Evolutionary conservation across 2,797 vertebrate genomes (phyloP), one percentile per base, ranked within the genome.

Genomic region (Clamator glandarius): DNA sequence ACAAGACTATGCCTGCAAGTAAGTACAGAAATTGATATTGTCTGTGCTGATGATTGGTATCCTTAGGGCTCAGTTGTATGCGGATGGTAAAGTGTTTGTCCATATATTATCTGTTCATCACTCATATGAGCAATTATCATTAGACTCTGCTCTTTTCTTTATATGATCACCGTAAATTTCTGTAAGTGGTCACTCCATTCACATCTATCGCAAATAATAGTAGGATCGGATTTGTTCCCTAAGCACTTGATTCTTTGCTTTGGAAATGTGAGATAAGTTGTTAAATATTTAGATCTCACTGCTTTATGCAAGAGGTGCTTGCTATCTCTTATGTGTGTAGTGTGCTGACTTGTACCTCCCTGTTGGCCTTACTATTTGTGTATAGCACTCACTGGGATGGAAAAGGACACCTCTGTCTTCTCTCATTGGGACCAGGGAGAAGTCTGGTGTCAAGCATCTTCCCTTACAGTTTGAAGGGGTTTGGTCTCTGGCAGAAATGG

Each of bases 1-100:
- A 66, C 96, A 98, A 88, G 98, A 97, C 51, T 99, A 98, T 1
- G 98, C 98, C 25, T 99, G 99, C 99, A 99, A 98, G 99, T 99
- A 98, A 98, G 98, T 98, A 87, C 28, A 69, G 68, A 69, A 50
- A 73, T 79, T 8, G n/a, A 4, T 48, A 2, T 58, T 54, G 16
- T 29, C n/a, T 50, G 4, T 61, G 77, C 16, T 57, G 52, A 73
- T 23, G 36, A 50, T 39, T 36, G 62, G 23, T 33, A 61, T 51
- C 31, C 23, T 62, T 78, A 54, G 35, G 51, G 42, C 78, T 67
- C 36, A 44, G 33, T 0, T 63, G 63, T 46, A 35, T 51, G 66
- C 42, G 59, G 63, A 39, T 18, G 26, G n/a, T 25, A 55, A 87
- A 74, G 48, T 3, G 6, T 54, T 79, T 76, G 33, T 36, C 52